A percentile compares a stretch with the other conserved stretches of the same genome.
phyloP scores from a whole-genome alignment of 2,113 vertebrate genomes.

The Cyprinus carpio region DNA sequence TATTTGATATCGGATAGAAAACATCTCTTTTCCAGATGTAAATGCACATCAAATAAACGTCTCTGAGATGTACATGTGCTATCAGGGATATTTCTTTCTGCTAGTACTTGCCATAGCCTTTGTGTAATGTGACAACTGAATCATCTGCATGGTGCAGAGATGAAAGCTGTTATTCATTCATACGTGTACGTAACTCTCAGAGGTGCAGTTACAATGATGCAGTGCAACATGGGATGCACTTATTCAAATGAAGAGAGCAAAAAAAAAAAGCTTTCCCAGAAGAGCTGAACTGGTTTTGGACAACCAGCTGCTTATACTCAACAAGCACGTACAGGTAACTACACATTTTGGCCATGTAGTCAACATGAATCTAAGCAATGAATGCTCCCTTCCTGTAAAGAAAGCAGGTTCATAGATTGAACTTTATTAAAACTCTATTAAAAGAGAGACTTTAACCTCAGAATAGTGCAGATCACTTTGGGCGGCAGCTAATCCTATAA shows the following conservation, averaged over 20 bases:
- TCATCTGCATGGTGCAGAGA: background rate
- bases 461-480: slow-evolving; percentile 52
- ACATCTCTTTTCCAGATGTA: no score
- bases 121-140: background rate
- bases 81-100: background rate
- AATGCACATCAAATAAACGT: no score
- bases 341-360: background rate
- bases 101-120: background rate
- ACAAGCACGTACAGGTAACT: background rate
- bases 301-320: background rate
- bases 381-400: slow-evolving; percentile 26
- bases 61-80: no score
- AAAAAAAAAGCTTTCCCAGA: background rate
- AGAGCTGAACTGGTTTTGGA: background rate
- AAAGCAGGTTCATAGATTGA: slow-evolving; percentile 16
- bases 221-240: background rate
- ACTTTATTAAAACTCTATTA: slow-evolving; percentile 37
- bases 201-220: background rate
- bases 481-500: slow-evolving; percentile 61
- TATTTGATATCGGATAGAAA: no score
- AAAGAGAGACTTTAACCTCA: slow-evolving; percentile 33
- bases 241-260: background rate
- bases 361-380: background rate
- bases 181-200: background rate
- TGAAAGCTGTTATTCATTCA: background rate